These are phyloP conservation scores for Lontra canadensis DNA, from an alignment of 2,113 vertebrate genomes.

Conservation along the genomic window DNA sequence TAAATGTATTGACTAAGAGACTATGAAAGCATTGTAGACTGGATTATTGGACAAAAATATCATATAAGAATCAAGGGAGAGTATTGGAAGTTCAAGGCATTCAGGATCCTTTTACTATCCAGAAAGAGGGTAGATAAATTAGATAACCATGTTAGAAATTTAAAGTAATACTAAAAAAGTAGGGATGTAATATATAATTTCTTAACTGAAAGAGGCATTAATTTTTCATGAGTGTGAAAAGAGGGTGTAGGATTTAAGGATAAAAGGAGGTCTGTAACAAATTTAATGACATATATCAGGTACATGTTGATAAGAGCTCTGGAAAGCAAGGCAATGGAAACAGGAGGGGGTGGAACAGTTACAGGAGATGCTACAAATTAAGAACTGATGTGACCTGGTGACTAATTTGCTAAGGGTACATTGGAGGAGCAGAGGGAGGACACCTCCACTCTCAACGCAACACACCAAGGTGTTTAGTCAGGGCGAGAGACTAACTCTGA, in stretches of 20 bases:
- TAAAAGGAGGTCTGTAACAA: neutral
- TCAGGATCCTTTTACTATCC: neutral
- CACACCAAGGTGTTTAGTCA: neutral
- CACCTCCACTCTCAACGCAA: neutral
- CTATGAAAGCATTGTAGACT: neutral
- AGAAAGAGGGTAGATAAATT: neutral
- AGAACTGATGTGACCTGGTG: neutral
- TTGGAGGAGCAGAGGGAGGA: neutral
- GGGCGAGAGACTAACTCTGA: neutral
- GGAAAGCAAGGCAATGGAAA: neutral
- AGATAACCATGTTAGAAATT: constrained; percentile 22
- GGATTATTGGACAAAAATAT: neutral
- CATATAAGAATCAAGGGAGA: neutral
- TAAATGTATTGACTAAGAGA: neutral
- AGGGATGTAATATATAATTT: neutral
- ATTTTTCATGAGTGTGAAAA: neutral
- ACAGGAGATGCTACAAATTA: neutral
- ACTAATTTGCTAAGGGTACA: neutral
- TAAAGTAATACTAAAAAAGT: neutral
- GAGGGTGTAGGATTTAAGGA: neutral
- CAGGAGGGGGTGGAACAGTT: neutral
- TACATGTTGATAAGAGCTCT: neutral
- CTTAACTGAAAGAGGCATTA: neutral
- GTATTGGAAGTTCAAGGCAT: neutral
- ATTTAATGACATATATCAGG: neutral